These are phyloP conservation scores for Sphaerophoria taeniata DNA, from an alignment of 2,888 invertebrate species.

Conservation along the genomic window DNA sequence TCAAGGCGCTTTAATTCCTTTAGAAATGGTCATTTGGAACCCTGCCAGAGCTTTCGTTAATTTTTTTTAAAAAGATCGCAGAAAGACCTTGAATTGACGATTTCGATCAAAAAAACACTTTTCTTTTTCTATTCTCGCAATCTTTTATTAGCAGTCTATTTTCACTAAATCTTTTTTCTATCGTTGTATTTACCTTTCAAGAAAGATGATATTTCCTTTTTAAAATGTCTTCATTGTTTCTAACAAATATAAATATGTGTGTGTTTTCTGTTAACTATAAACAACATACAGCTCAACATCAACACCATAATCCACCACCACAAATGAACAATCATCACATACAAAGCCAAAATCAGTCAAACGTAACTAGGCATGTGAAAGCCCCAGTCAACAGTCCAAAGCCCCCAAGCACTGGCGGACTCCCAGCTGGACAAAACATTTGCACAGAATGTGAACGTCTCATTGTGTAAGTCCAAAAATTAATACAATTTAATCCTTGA, in stretches of 20 bases:
- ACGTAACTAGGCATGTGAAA: conserved; percentile 86
- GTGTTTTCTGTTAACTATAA: conserved; percentile 51
- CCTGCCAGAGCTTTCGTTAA: conserved; percentile 20
- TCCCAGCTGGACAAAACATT: conserved; percentile 95
- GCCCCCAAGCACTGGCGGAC: conserved; percentile 87
- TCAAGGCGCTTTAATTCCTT: neutral
- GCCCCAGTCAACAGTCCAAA: conserved; percentile 89
- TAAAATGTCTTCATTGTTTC: neutral
- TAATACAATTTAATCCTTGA: conserved; percentile 44
- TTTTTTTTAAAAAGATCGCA: conserved; percentile 57
- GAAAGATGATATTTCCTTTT: neutral
- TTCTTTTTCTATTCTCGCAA: neutral
- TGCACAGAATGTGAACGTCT: conserved; percentile 98
- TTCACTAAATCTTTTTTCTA: neutral
- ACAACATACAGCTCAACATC: conserved; percentile 74
- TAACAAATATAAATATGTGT: neutral
- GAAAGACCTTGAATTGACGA: conserved; percentile 49
- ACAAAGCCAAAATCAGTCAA: conserved; percentile 72
- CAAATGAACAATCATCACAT: conserved; percentile 75
- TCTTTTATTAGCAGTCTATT: neutral
- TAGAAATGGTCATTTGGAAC: conserved; percentile 11
- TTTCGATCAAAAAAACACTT: neutral
- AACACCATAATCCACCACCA: conserved; percentile 75
- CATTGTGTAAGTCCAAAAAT: conserved; percentile 93
- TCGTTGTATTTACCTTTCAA: neutral